A percentile compares a stretch with the other conserved stretches of the same genome.
phyloP scores from a whole-genome alignment of 2,888 invertebrate species.

The Macaria liturata region DNA sequence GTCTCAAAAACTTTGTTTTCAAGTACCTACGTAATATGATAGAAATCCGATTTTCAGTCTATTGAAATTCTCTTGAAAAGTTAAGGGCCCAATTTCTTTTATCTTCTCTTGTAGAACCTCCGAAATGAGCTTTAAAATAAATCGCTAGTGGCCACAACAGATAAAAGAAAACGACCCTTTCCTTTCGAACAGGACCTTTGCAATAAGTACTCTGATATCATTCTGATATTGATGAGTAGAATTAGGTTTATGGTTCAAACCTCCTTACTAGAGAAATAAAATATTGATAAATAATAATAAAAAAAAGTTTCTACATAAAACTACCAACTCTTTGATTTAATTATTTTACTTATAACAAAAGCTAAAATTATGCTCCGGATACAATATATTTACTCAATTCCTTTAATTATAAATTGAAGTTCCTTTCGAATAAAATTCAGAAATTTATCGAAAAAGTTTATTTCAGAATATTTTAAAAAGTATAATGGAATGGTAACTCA shows the following conservation, averaged over 20 bases:
- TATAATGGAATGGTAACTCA: slow-evolving; percentile 51
- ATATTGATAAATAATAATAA: too few relatives aligned
- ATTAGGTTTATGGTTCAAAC: too few relatives aligned
- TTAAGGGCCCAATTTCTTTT: slow-evolving; percentile 46
- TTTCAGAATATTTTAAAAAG: slow-evolving; percentile 35
- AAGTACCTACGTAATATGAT: too few relatives aligned
- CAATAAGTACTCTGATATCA: slow-evolving; percentile 31
- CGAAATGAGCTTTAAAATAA: slow-evolving; percentile 55
- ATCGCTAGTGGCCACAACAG: slow-evolving; percentile 45
- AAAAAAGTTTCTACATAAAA: too few relatives aligned
- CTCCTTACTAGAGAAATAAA: too few relatives aligned
- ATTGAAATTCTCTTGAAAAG: slow-evolving; percentile 44
- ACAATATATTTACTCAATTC: too few relatives aligned
- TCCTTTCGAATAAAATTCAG: slow-evolving; percentile 21
- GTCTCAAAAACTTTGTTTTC: too few relatives aligned
- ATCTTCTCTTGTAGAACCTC: slow-evolving; percentile 45
- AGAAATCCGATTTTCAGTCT: slow-evolving; percentile 32
- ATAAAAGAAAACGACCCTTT: slow-evolving; percentile 46
- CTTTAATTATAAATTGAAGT: too few relatives aligned
- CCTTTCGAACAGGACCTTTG: slow-evolving; percentile 32
- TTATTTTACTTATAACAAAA: not conserved
- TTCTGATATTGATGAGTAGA: not conserved
- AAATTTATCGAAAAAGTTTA: slow-evolving; percentile 36
- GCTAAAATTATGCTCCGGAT: too few relatives aligned
- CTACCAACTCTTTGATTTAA: too few relatives aligned